Evolutionary conservation across 2,113 vertebrate genomes (phyloP).

Genomic region (Oryzias woworae): DNA sequence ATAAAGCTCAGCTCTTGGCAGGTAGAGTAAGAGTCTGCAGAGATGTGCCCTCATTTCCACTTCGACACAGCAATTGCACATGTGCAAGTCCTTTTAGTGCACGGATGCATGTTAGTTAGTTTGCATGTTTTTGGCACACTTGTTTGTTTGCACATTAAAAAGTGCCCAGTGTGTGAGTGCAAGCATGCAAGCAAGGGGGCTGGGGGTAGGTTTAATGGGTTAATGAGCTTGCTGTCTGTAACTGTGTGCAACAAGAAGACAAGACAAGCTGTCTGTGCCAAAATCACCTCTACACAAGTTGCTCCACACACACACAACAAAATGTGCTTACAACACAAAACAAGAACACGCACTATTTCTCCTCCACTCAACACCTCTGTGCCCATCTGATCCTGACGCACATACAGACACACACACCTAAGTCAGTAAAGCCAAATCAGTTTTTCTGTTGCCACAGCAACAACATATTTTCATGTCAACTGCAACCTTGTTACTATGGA

Average conservation of each 20-base stretch:
- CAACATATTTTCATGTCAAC: constrained; percentile 97
- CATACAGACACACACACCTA: constrained; percentile 15
- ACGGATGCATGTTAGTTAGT: constrained; percentile 41
- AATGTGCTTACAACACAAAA: constrained; percentile 20
- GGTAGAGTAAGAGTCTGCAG: constrained; percentile 74
- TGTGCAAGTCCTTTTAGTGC: constrained; percentile 36
- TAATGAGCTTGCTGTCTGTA: constrained; percentile 72
- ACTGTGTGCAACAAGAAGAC: constrained; percentile 70
- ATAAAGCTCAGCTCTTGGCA: constrained; percentile 68
- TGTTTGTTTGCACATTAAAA: constrained; percentile 28
- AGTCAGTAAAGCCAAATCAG: constrained; percentile 85
- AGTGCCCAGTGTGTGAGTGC: neutral
- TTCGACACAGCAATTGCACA: constrained; percentile 31
- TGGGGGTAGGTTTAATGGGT: constrained; percentile 67
- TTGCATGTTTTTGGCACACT: constrained; percentile 3
- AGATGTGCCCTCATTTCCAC: constrained; percentile 74
- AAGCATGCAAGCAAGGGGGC: neutral
- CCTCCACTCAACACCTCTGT: constrained; percentile 47
- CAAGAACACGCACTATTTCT: constrained; percentile 30
- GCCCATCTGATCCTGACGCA: constrained; percentile 34
- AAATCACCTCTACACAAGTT: constrained; percentile 63
- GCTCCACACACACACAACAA: constrained; percentile 15
- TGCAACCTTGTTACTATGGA: constrained; percentile 90
- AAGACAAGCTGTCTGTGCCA: constrained; percentile 68
- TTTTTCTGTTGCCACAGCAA: constrained; percentile 93